Conservation (phyloP, 2,797 vertebrate genomes). For the Gastrophryne carolinensis region DNA sequence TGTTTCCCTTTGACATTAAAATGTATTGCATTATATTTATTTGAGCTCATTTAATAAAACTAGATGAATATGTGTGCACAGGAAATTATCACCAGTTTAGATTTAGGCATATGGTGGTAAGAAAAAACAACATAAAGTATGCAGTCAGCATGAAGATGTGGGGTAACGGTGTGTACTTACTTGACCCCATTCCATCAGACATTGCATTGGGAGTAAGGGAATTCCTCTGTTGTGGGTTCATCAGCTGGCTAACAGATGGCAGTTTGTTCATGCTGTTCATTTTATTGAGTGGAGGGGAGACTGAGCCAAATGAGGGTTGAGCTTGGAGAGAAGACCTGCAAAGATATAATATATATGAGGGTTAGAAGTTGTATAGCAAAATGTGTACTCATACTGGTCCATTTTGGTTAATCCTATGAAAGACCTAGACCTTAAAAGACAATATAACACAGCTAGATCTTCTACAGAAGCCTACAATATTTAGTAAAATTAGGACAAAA, state of each 20-base stretch:
- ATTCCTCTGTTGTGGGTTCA: slow-evolving; percentile 97
- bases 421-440: no score
- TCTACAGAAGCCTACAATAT: no score
- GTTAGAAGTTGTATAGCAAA: no score
- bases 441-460: no score
- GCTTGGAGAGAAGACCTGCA: slow-evolving; percentile 86
- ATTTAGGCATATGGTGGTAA: background rate
- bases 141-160: background rate
- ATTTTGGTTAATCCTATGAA: no score
- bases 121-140: no score
- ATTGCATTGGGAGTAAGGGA: slow-evolving; percentile 91
- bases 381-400: no score
- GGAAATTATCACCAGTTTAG: background rate
- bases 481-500: no score
- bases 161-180: slow-evolving; percentile 73
- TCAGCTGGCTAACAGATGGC: slow-evolving; percentile 97
- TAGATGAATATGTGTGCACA: background rate
- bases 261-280: slow-evolving; percentile 92
- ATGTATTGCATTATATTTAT: background rate
- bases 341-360: slow-evolving; percentile 34
- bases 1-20: background rate
- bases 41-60: background rate
- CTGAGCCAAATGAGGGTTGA: slow-evolving; percentile 83
- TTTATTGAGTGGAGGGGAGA: slow-evolving; percentile 88
- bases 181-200: slow-evolving; percentile 84